These are phyloP conservation scores for Neotoxoptera formosana DNA, from an alignment of 1,140 invertebrate species.

Conservation along the genomic window DNA sequence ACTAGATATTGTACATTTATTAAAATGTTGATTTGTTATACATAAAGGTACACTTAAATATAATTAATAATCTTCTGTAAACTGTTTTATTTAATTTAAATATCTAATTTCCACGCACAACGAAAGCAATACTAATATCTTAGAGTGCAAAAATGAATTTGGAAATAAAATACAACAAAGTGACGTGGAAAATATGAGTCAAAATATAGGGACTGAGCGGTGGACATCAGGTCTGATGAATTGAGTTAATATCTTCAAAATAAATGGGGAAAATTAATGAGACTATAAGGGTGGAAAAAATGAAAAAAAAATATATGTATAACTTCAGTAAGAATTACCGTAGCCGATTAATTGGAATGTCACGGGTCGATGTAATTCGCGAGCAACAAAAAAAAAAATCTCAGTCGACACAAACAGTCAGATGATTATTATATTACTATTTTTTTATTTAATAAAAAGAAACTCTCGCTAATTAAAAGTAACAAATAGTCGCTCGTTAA, in stretches of 20 bases:
- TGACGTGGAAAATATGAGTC: conserved; percentile 54
- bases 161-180: neutral
- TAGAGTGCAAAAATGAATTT: neutral
- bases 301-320: conserved; percentile 25
- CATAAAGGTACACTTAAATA: too few relatives aligned
- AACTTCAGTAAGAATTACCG: conserved; percentile 24
- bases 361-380: conserved; percentile 33
- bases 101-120: neutral
- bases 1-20: neutral
- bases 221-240: conserved; percentile 45
- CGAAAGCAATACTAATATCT: conserved; percentile 29
- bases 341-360: conserved; percentile 53
- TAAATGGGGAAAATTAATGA: conserved; percentile 48
- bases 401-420: conserved; percentile 31
- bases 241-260: conserved; percentile 47
- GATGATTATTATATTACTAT: conserved; percentile 50
- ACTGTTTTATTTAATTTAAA: neutral
- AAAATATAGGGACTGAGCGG: conserved; percentile 19
- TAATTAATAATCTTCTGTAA: neutral
- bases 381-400: conserved; percentile 44
- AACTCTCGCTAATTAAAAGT: conserved; percentile 56
- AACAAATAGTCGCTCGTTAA: conserved; percentile 58
- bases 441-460: conserved; percentile 57
- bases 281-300: conserved; percentile 35
- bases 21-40: neutral